These are phyloP conservation scores for Drosophila quinaria DNA, from an alignment of 2,888 invertebrate species.

Conservation along the genomic window DNA sequence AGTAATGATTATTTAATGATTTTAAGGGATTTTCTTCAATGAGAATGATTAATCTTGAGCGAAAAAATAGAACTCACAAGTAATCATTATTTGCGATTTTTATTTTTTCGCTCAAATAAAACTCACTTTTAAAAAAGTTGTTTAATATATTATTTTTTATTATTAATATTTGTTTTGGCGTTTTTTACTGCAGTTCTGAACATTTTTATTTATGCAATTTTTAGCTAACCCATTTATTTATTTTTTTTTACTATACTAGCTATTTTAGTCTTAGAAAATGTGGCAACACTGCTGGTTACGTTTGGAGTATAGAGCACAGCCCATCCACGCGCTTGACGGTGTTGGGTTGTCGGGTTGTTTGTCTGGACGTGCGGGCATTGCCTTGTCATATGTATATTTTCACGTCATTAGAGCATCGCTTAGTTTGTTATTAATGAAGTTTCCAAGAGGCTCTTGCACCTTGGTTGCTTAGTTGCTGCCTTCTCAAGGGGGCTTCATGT, in stretches of 20 bases:
- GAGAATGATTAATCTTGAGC: too few species aligned
- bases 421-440: conserved; percentile 80
- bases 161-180: too few species aligned
- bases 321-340: conserved; percentile 10
- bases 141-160: too few species aligned
- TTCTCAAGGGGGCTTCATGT: conserved; percentile 34
- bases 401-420: conserved; percentile 59
- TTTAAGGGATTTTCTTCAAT: too few species aligned
- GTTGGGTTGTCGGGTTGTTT: conserved; percentile 17
- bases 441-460: conserved; percentile 58
- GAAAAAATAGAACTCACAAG: too few species aligned
- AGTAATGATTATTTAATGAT: too few species aligned
- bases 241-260: background rate
- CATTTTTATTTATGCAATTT: too few species aligned
- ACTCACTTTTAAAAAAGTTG: too few species aligned
- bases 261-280: background rate
- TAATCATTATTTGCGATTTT: too few species aligned
- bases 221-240: background rate
- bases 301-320: background rate
- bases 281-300: background rate
- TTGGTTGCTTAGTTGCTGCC: conserved; percentile 31
- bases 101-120: too few species aligned
- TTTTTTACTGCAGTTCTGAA: too few species aligned
- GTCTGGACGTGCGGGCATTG: conserved; percentile 49
- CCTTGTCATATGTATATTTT: conserved; percentile 61